Percentiles rank a stretch among this genome's conserved stretches.
These are phyloP conservation scores for Prosopocoilus inquinatus DNA, from an alignment of 2,888 invertebrate genomes.

Conservation along the genomic window DNA sequence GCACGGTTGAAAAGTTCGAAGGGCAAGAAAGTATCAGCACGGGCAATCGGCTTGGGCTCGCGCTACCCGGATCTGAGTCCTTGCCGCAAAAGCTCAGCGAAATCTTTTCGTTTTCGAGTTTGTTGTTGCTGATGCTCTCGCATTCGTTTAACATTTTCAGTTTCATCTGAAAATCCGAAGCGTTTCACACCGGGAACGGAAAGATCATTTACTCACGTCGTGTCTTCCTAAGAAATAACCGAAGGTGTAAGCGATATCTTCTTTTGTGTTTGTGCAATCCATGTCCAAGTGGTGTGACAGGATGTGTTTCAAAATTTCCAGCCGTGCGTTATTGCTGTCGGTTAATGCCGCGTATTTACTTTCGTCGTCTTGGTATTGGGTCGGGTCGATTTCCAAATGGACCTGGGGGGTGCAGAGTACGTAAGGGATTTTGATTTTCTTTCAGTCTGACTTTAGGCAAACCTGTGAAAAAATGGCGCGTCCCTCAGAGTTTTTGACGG, in stretches of 20 bases:
- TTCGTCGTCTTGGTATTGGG: constrained; percentile 63
- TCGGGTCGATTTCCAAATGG: constrained; percentile 77
- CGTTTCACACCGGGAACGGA: background rate
- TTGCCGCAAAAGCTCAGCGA: constrained; percentile 72
- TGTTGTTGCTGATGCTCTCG: constrained; percentile 46
- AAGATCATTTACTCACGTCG: constrained; percentile 59
- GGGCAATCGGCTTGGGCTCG: constrained; percentile 64
- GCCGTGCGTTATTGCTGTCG: constrained; percentile 66
- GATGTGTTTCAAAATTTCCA: constrained; percentile 77
- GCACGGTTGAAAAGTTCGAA: constrained; percentile 79
- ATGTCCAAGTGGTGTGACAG: constrained; percentile 68
- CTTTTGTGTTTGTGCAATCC: constrained; percentile 53
- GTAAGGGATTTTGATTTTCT: background rate
- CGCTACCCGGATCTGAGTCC: constrained; percentile 57
- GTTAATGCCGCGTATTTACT: constrained; percentile 57
- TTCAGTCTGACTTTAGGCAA: constrained; percentile 11
- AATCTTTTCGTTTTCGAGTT: constrained; percentile 58
- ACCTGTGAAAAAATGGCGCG: constrained; percentile 80
- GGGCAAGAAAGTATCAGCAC: constrained; percentile 78
- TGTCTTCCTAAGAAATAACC: constrained; percentile 80
- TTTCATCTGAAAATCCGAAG: constrained; percentile 58
- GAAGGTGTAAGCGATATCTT: constrained; percentile 54
- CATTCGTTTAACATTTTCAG: constrained; percentile 64
- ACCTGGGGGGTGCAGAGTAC: constrained; percentile 54
- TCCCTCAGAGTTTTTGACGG: constrained; percentile 62